A percentile compares a stretch with the other conserved stretches of the same genome.
Conservation (phyloP, 2,113 vertebrate species). For the Empidonax alnorum region DNA sequence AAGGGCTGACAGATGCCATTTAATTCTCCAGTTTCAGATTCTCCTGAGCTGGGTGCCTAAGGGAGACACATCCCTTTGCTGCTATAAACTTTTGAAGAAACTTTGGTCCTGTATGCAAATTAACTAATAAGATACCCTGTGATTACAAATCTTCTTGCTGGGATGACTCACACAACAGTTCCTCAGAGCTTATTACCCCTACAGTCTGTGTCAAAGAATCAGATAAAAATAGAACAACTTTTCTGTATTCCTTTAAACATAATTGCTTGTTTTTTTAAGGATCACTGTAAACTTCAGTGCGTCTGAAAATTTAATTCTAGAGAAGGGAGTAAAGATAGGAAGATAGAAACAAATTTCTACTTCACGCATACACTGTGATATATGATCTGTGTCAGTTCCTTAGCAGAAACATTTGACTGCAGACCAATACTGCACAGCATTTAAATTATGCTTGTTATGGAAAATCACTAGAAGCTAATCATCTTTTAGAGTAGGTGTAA, state of each 20-base stretch:
- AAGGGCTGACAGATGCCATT: neutral
- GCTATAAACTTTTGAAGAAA: neutral
- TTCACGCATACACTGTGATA: neutral
- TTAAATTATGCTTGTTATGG: neutral
- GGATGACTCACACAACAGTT: neutral
- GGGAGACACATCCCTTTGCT: neutral
- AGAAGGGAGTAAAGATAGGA: neutral
- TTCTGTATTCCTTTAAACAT: neutral
- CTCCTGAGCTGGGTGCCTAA: neutral
- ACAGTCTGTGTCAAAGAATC: neutral
- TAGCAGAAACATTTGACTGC: neutral
- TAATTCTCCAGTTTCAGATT: neutral
- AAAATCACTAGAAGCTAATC: slow-evolving; percentile 37
- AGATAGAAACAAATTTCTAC: neutral
- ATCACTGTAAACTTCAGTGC: neutral
- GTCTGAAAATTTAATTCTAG: neutral
- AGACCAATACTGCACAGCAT: neutral
- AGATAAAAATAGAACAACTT: neutral
- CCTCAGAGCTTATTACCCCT: neutral
- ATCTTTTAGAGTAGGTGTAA: slow-evolving; percentile 22
- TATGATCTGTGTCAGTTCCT: neutral
- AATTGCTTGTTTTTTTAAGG: neutral
- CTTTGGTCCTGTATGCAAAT: neutral
- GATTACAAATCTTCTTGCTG: neutral
- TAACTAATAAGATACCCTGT: neutral